phyloP scores from a whole-genome alignment of 2,888 invertebrate species.

The Pomacea canaliculata region DNA sequence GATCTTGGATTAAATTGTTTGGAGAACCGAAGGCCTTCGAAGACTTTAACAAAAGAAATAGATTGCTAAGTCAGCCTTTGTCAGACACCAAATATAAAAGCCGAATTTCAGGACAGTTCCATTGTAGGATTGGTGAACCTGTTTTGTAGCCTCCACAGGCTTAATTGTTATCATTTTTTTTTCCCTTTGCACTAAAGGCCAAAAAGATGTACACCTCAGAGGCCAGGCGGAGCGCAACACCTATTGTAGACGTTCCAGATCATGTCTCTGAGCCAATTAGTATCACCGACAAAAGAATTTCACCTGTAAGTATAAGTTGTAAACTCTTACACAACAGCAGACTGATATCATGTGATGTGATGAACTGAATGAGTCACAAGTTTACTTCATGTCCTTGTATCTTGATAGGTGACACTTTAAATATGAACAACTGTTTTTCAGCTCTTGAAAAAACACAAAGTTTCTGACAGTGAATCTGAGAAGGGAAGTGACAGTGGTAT shows the following conservation, averaged over 20 bases:
- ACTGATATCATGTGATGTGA: not conserved
- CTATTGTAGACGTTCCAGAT: slow-evolving; percentile 56
- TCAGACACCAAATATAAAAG: too few species aligned
- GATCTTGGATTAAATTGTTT: too few species aligned
- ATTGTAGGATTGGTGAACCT: too few species aligned
- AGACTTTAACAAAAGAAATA: too few species aligned
- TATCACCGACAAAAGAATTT: slow-evolving; percentile 45
- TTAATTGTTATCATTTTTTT: not conserved
- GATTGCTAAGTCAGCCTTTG: too few species aligned
- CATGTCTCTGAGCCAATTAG: slow-evolving; percentile 64
- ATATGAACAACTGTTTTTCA: not conserved
- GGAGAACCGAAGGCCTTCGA: too few species aligned
- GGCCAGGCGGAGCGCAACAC: slow-evolving; percentile 55
- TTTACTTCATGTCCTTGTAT: not conserved
- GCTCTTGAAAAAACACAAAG: slow-evolving; percentile 44
- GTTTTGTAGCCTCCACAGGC: too few species aligned
- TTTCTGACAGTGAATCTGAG: slow-evolving; percentile 79
- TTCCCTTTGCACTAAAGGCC: slow-evolving; percentile 48
- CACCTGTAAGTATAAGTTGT: slow-evolving; percentile 21
- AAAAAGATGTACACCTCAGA: slow-evolving; percentile 77
- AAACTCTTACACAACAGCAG: not conserved
- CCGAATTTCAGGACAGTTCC: too few species aligned
- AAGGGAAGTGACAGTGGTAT: slow-evolving; percentile 44
- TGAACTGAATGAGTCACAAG: not conserved
- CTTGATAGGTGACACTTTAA: not conserved